Conservation (phyloP, 2,888 invertebrate species). For the Mesorhabditis sp. region DNA sequence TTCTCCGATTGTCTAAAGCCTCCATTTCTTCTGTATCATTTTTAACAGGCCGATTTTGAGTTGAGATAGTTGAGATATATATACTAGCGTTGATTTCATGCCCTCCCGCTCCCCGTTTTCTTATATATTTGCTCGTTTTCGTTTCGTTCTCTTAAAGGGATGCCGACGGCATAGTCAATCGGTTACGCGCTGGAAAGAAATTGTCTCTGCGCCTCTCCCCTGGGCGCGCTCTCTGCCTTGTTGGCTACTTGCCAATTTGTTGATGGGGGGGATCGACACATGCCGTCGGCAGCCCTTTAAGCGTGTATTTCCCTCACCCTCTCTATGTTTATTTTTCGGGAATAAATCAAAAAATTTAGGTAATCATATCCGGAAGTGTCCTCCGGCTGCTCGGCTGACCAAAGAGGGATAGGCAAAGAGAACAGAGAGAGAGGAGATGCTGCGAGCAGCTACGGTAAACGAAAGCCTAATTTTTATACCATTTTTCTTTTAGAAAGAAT, state of each 20-base stretch:
- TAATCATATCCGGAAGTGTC: slow-evolving; percentile 1
- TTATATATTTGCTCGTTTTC: not conserved
- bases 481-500: slow-evolving; percentile 27
- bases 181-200: too few relatives aligned
- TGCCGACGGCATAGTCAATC: too few relatives aligned
- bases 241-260: not conserved
- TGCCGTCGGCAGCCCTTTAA: not conserved
- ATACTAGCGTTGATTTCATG: too few relatives aligned
- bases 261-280: too few relatives aligned
- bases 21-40: too few relatives aligned
- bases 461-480: not conserved
- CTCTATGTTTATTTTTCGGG: not conserved
- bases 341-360: slow-evolving; percentile 13
- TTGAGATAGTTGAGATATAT: too few relatives aligned
- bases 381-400: too few relatives aligned
- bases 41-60: too few relatives aligned
- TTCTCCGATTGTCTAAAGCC: too few relatives aligned
- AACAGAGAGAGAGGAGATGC: not conserved
- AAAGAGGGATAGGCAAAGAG: slow-evolving; percentile 12
- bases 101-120: not conserved
- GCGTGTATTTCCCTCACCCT: not conserved
- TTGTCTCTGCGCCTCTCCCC: too few relatives aligned
- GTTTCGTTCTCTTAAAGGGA: too few relatives aligned
- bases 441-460: not conserved
- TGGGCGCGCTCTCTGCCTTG: not conserved